Base-by-base conservation (phyloP, 2,797 vertebrate genomes). In the Anabacerthia variegaticeps region DNA sequence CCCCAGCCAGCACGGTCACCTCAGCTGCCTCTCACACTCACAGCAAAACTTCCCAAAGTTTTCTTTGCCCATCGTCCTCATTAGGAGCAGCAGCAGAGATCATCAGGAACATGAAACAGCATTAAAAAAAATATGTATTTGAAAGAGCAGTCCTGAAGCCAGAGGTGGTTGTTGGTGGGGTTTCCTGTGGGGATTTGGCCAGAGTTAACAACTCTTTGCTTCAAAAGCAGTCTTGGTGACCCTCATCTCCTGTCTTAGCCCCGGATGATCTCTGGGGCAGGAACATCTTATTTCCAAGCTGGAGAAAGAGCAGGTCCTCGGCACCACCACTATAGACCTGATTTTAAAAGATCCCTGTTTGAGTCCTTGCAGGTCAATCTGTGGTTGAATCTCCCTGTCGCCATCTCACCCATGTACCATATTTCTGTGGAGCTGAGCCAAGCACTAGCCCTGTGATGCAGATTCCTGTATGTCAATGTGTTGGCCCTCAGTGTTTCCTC, bases 201-300 rank as follows among this genome's bases (percentile, higher is more conserved):
- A 72, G 58, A 9, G 32, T 72, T 58, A 72, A 30, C 39, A 34
- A 28, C 14, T 67, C 44, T 58, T 41, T n/a, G n/a, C 51, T 89
- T 85, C 58, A 78, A 23, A 88, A 65, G 37, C 7, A 41, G 9
- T 67, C 32, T 62, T 55, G 43, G 9, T 39, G 28, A n/a, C 12
- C 7, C 34, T 9, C 10, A 19, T 20, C 37, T 86, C n/a, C 44
- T 51, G 4, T 21, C 14, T 48, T 39, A 63, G 37, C 10, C 20
- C 13, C 14, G 34, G 2, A 44, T 37, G 18, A 65, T 23, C 0
- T 0, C 12, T 1, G 1, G 13, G 27, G 13, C 7, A 66, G n/a
- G 22, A 30, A n/a, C 24, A 51, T 37, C 23, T 87, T 6, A 4
- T 71, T 89, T 80, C 51, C 41, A 78, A 49, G 39, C 14, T 0